Evolutionary conservation across 2,113 vertebrate species (phyloP).

Genomic region (Saccopteryx bilineata): DNA sequence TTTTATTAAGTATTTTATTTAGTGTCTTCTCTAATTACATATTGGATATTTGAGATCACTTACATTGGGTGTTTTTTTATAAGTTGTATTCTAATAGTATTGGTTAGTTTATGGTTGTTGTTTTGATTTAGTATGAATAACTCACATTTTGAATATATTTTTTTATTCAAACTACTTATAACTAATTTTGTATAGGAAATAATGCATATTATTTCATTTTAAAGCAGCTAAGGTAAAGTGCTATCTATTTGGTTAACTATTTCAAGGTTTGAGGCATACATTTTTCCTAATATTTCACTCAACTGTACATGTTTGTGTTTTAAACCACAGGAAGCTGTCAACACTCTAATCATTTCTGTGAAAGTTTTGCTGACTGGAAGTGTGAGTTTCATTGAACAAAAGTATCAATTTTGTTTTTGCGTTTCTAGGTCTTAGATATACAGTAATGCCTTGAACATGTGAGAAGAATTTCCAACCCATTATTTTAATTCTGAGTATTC

Average conservation of each 20-base stretch:
- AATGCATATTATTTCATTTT: background rate
- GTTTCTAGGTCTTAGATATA: background rate
- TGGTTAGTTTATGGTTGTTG: background rate
- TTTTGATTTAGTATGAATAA: background rate
- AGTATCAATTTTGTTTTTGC: background rate
- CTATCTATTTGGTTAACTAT: slow-evolving; percentile 35
- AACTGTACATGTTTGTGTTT: background rate
- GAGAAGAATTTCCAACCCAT: background rate
- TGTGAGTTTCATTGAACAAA: background rate
- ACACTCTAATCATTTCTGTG: background rate
- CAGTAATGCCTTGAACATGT: background rate
- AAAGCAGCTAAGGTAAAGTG: background rate
- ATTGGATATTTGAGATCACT: background rate
- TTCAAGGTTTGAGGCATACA: background rate
- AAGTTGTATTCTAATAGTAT: background rate
- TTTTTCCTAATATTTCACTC: slow-evolving; percentile 18
- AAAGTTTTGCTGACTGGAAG: background rate
- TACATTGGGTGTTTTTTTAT: background rate
- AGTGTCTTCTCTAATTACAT: background rate
- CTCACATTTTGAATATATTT: slow-evolving; percentile 4
- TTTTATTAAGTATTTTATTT: slow-evolving; percentile 45
- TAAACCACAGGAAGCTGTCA: background rate
- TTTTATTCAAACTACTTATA: background rate
- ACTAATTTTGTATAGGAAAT: background rate
- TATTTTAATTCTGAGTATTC: slow-evolving; percentile 1